Conservation (phyloP, 53 echinoderm and acorn worm species). For the Henricia sp. region DNA sequence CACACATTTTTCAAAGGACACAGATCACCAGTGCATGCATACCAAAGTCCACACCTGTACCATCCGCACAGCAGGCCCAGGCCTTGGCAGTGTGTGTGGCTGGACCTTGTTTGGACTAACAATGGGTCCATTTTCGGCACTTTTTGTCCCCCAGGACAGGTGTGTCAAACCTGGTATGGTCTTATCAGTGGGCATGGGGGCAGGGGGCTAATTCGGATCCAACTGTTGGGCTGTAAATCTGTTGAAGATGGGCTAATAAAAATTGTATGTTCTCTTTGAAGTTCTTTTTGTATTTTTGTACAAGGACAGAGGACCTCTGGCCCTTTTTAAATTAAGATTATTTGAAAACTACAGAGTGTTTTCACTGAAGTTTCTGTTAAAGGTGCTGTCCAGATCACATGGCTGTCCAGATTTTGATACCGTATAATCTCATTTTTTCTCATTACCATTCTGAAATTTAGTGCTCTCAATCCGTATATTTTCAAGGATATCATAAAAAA, state of each 20-base stretch:
- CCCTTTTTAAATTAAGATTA: too few species aligned
- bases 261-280: background rate
- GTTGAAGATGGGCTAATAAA: background rate
- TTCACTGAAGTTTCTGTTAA: too few species aligned
- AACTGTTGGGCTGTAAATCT: background rate
- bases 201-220: background rate
- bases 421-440: too few species aligned
- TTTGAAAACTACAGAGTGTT: too few species aligned
- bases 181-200: background rate
- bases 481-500: too few species aligned
- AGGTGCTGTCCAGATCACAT: too few species aligned
- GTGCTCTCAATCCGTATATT: too few species aligned
- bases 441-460: too few species aligned
- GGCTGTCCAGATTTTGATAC: too few species aligned
- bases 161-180: slow-evolving; percentile 12
- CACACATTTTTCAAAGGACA: too few species aligned
- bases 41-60: background rate
- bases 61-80: background rate
- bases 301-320: too few species aligned
- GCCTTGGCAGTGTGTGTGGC: slow-evolving; percentile 45
- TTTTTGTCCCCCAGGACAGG: background rate
- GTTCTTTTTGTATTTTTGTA: background rate
- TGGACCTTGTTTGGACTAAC: slow-evolving; percentile 15
- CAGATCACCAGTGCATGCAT: too few species aligned
- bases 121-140: background rate